Evolutionary conservation across 2,113 vertebrate genomes (phyloP).

Genomic region (Aptenodytes patagonicus): DNA sequence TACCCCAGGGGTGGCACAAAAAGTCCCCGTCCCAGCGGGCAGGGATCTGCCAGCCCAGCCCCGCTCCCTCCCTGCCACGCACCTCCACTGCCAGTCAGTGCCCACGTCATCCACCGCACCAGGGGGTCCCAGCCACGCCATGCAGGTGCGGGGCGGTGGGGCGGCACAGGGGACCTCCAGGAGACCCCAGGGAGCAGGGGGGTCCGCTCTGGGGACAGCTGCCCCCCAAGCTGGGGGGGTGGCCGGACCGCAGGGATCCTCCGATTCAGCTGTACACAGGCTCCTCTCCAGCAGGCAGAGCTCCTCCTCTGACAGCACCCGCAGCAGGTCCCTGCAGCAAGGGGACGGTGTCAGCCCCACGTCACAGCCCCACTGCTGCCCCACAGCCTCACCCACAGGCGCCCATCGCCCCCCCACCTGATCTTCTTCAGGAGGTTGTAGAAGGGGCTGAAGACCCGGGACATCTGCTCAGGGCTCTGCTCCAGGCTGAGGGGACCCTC

Average conservation of each 20-base stretch:
- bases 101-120: fast-evolving
- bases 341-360: neutral
- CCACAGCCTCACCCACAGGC: fast-evolving
- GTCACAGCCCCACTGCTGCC: fast-evolving
- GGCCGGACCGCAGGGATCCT: neutral
- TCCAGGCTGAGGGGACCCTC: slow-evolving; percentile 75
- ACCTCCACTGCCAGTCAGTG: neutral
- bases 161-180: neutral
- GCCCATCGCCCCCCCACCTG: neutral
- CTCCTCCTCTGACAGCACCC: slow-evolving; percentile 65
- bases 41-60: neutral
- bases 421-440: slow-evolving; percentile 72
- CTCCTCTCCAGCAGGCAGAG: slow-evolving; percentile 70
- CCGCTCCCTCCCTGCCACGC: fast-evolving
- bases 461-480: slow-evolving; percentile 69
- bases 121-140: fast-evolving
- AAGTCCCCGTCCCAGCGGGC: neutral
- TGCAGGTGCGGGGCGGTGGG: neutral
- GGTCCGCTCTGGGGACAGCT: neutral
- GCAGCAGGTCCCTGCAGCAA: slow-evolving; percentile 59
- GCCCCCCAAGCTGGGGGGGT: neutral
- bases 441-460: slow-evolving; percentile 75
- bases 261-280: slow-evolving; percentile 55
- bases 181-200: neutral
- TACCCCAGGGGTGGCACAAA: neutral